Conservation (phyloP, 2,888 invertebrate genomes). For the Selenia dentaria region DNA sequence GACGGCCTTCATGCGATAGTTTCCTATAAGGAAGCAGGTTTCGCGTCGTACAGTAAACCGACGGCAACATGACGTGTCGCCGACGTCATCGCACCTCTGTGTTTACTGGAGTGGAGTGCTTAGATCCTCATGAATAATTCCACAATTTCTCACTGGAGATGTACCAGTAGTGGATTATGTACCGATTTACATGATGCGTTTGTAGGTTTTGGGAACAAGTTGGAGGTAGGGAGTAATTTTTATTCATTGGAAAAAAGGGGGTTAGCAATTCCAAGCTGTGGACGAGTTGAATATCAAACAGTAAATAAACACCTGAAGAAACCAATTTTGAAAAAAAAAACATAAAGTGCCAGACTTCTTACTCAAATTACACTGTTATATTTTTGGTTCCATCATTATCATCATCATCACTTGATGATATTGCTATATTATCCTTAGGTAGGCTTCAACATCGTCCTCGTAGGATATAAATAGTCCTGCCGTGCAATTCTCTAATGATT, state of each 20-base stretch:
- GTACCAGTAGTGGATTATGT: neutral
- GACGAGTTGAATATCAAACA: too few relatives aligned
- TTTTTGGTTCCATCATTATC: too few relatives aligned
- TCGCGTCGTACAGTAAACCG: neutral
- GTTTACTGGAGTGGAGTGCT: slow-evolving; percentile 16
- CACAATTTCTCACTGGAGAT: neutral
- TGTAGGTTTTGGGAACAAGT: slow-evolving; percentile 15
- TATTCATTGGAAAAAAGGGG: slow-evolving; percentile 3
- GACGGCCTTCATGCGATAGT: slow-evolving; percentile 1
- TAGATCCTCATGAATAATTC: slow-evolving; percentile 21
- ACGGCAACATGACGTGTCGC: slow-evolving; percentile 6
- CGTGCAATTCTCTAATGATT: too few relatives aligned
- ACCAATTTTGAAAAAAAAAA: too few relatives aligned
- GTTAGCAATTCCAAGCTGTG: neutral
- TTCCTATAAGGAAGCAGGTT: slow-evolving; percentile 20
- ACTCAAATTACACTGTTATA: too few relatives aligned
- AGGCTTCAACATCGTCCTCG: too few relatives aligned
- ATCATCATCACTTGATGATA: too few relatives aligned
- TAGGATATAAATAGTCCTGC: too few relatives aligned
- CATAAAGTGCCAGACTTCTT: too few relatives aligned
- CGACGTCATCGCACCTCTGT: slow-evolving; percentile 19
- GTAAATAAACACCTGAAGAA: neutral
- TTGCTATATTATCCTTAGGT: too few relatives aligned
- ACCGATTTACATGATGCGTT: slow-evolving; percentile 6
- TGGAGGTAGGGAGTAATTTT: neutral